These are phyloP conservation scores for Crossocerus cetratus DNA, from an alignment of 2,888 invertebrate species.

Conservation along the genomic window DNA sequence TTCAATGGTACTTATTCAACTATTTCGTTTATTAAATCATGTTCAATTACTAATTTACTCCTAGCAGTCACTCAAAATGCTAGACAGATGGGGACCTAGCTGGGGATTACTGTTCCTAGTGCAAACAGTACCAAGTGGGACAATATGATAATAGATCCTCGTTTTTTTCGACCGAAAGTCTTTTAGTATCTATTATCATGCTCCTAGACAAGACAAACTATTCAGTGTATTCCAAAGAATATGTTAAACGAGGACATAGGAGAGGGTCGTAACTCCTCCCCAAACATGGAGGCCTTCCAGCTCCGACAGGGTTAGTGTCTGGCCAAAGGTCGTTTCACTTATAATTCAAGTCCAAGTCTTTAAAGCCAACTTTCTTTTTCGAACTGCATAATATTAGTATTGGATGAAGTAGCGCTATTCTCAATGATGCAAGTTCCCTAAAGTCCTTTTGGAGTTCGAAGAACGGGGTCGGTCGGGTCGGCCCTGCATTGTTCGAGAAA, in stretches of 20 bases:
- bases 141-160: neutral
- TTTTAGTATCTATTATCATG: slow-evolving; percentile 38
- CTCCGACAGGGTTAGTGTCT: slow-evolving; percentile 24
- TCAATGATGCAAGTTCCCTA: too few species aligned
- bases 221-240: slow-evolving; percentile 41
- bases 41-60: too few species aligned
- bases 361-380: slow-evolving; percentile 16
- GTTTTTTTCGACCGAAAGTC: slow-evolving; percentile 9
- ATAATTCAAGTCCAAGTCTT: slow-evolving; percentile 44
- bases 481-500: too few species aligned
- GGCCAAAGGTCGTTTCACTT: slow-evolving; percentile 42
- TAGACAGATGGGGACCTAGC: too few species aligned
- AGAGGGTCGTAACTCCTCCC: slow-evolving; percentile 34
- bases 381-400: slow-evolving; percentile 26
- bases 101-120: neutral
- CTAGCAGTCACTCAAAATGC: too few species aligned
- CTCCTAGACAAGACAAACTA: slow-evolving; percentile 40
- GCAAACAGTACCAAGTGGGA: too few species aligned
- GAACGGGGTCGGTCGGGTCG: too few species aligned
- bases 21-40: too few species aligned
- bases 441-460: too few species aligned
- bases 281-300: slow-evolving; percentile 19
- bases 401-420: too few species aligned
- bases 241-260: slow-evolving; percentile 26
- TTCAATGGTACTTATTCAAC: neutral